Evolutionary conservation across 2,797 vertebrate genomes (phyloP).

Genomic region (Poeciliopsis presidionis): DNA sequence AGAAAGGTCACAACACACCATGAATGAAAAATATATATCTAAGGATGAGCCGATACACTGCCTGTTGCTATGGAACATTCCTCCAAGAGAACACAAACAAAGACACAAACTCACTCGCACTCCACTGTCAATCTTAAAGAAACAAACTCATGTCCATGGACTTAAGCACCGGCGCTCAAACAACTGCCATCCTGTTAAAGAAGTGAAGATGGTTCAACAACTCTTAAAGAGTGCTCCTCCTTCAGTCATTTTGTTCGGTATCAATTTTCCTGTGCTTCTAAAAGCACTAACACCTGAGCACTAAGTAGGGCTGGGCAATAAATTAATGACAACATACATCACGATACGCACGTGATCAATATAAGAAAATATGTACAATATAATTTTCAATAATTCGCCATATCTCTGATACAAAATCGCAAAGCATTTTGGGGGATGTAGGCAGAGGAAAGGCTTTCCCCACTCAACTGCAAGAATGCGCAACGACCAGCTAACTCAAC

Average conservation of each 20-base stretch:
- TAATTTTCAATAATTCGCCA: too few species aligned
- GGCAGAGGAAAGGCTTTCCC: too few species aligned
- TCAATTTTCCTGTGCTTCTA: conserved; percentile 4
- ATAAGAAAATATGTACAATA: too few species aligned
- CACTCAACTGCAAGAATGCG: too few species aligned
- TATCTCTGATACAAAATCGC: conserved; percentile 51
- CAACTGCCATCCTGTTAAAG: conserved; percentile 34
- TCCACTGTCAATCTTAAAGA: conserved; percentile 52
- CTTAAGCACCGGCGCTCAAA: conserved; percentile 23
- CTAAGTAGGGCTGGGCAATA: conserved; percentile 8
- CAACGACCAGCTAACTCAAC: too few species aligned
- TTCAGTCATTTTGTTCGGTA: conserved; percentile 17
- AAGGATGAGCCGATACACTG: conserved; percentile 16
- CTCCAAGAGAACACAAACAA: conserved; percentile 35
- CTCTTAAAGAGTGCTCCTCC: conserved; percentile 38
- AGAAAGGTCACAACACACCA: conserved; percentile 66
- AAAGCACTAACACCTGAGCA: conserved; percentile 9
- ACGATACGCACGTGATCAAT: too few species aligned
- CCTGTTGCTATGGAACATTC: conserved; percentile 76
- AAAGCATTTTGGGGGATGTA: too few species aligned
- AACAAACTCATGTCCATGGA: conserved; percentile 31
- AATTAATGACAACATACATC: too few species aligned
- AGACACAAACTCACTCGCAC: conserved; percentile 49
- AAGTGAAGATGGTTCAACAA: conserved; percentile 16
- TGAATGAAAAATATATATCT: conserved; percentile 46